A percentile compares a stretch with the other conserved stretches of the same genome.
phyloP scores from a whole-genome alignment of 2,797 vertebrate species.

The Hemibagrus guttatus region DNA sequence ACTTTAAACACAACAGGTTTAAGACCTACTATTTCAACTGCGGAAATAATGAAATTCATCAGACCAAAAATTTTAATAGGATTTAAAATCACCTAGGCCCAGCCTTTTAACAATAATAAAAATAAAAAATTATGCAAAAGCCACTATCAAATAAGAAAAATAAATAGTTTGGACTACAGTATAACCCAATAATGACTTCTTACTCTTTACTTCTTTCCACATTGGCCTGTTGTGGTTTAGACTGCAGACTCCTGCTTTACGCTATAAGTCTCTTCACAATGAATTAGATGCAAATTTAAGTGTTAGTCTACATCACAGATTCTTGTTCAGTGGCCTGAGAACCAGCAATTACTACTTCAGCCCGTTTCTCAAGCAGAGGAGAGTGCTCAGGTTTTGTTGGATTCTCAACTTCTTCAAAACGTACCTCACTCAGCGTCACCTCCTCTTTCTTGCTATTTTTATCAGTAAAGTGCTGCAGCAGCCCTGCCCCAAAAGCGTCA shows the following conservation, averaged over 20 bases:
- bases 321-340: conserved; percentile 67
- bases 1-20: background rate
- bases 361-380: conserved; percentile 73
- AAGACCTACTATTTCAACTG: background rate
- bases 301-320: conserved; percentile 74
- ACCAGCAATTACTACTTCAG: background rate
- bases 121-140: background rate
- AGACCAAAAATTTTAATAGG: background rate
- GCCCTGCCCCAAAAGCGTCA: conserved; percentile 85
- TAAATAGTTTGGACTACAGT: background rate
- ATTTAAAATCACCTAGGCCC: background rate
- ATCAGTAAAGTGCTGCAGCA: conserved; percentile 82
- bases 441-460: conserved; percentile 55
- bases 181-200: background rate
- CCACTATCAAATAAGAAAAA: background rate
- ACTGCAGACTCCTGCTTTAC: background rate
- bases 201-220: too few relatives aligned
- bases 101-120: background rate
- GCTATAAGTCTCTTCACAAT: background rate
- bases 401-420: conserved; percentile 39
- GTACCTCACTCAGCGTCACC: conserved; percentile 69
- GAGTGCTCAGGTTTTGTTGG: conserved; percentile 63
- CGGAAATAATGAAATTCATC: background rate
- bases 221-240: background rate
- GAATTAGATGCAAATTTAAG: background rate